Evolutionary conservation across 1,140 invertebrate species (phyloP), one percentile per base, ranked within the genome.

Genomic region (Limonius californicus): DNA sequence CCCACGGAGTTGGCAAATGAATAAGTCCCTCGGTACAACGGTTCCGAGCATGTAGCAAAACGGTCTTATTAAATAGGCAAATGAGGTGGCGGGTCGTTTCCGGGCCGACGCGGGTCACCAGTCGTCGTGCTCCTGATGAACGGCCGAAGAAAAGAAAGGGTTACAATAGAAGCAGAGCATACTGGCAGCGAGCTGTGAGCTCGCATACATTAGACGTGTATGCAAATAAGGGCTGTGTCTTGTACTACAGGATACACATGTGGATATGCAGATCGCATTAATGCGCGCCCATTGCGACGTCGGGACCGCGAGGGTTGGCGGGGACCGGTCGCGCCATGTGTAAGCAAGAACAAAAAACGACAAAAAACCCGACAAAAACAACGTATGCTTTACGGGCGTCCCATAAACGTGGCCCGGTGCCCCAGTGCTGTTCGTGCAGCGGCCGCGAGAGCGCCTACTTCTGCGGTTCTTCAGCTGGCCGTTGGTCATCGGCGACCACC

Each of bases 11-110:
- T 21, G n/a, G 45, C n/a, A 21, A 50, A 50, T 50, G 45, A 39
- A 39, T 39, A 39, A 39, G 35, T 39, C n/a, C 35, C 35, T 14
- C 8, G 45, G 45, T 50, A 50, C 45, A 50, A 50, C 45, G 45
- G 45, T 50, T 50, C 14, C 19, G 19, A 50, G 20, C 16, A 50
- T 50, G 45, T 50, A 56, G 35, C 54, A 39, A 39, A 50, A 50
- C 45, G 16, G 45, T 39, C 55, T 62, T 57, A 54, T 62, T 62
- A 62, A 62, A 62, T 62, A 62, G 42, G 61, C 61, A 62, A 62
- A 62, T 62, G 61, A 62, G 53, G 55, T 35, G 54, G 61, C 45
- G 55, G 16, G 45, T 57, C 45, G 45, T 21, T 50, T 50, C 45
- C 45, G 45, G 45, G 19, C n/a, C n/a, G n/a, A 50, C 45, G 20